Conservation (phyloP, 2,113 vertebrate genomes). For the Origma solitaria region DNA sequence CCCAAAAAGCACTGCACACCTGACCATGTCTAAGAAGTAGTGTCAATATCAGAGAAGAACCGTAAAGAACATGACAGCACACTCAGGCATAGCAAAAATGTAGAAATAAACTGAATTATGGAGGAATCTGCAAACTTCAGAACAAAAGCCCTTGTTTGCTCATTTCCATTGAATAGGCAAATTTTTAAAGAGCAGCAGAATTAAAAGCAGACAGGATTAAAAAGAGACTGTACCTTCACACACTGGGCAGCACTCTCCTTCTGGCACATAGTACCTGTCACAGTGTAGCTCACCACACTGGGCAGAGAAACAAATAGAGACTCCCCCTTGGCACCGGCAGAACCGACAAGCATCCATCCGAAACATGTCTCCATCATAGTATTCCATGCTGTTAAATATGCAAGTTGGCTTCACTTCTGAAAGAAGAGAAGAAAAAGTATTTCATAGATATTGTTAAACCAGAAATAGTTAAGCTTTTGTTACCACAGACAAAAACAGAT, state of each 20-base stretch:
- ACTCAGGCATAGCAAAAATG: not conserved
- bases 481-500: not conserved
- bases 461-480: not conserved
- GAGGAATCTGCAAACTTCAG: not conserved
- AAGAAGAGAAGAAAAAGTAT: not conserved
- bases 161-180: not conserved
- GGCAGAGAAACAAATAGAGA: conserved; percentile 86
- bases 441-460: not conserved
- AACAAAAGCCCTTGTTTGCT: not conserved
- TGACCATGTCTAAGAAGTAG: not conserved
- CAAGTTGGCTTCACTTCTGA: conserved; percentile 86
- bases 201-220: not conserved
- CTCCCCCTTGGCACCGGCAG: conserved; percentile 86
- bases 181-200: not conserved
- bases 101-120: not conserved
- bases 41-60: not conserved
- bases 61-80: not conserved
- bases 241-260: conserved; percentile 88
- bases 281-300: conserved; percentile 86
- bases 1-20: not conserved
- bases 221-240: conserved; percentile 78
- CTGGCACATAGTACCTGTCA: conserved; percentile 83
- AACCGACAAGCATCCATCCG: conserved; percentile 88
- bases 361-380: conserved; percentile 85
- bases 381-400: conserved; percentile 82